Evolutionary conservation across 2,888 invertebrate genomes (phyloP).

Genomic region (Harmothoe impar): DNA sequence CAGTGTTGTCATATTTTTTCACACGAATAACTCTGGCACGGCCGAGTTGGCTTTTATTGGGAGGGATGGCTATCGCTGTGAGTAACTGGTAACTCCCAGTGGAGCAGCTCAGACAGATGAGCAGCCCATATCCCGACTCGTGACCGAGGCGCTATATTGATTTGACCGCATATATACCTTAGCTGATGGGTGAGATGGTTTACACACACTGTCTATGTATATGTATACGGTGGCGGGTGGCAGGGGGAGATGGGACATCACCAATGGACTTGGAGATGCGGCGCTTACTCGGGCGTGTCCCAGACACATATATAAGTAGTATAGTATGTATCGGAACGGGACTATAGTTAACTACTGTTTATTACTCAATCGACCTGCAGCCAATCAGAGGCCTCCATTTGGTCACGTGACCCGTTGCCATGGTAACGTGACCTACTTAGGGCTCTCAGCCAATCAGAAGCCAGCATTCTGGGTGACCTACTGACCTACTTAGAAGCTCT

Average conservation of each 20-base stretch:
- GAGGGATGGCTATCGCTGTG: not conserved
- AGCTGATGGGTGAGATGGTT: not conserved
- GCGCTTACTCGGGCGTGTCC: not conserved
- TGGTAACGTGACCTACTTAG: too few species aligned
- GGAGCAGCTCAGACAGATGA: not conserved
- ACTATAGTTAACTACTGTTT: too few species aligned
- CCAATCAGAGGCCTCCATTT: too few species aligned
- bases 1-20: not conserved
- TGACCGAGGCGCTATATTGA: constrained; percentile 1
- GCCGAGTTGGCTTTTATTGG: not conserved
- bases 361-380: too few species aligned
- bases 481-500: too few species aligned
- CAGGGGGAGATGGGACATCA: not conserved
- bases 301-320: not conserved
- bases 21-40: not conserved
- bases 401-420: too few species aligned
- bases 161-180: constrained; percentile 5
- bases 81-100: not conserved
- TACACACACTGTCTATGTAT: not conserved
- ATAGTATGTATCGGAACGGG: too few species aligned
- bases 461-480: too few species aligned
- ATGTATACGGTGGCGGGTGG: not conserved
- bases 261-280: not conserved
- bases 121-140: not conserved
- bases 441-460: too few species aligned